Evolutionary conservation across 2,888 invertebrate genomes (phyloP).

Genomic region (Chaetogeoica ovagalla): DNA sequence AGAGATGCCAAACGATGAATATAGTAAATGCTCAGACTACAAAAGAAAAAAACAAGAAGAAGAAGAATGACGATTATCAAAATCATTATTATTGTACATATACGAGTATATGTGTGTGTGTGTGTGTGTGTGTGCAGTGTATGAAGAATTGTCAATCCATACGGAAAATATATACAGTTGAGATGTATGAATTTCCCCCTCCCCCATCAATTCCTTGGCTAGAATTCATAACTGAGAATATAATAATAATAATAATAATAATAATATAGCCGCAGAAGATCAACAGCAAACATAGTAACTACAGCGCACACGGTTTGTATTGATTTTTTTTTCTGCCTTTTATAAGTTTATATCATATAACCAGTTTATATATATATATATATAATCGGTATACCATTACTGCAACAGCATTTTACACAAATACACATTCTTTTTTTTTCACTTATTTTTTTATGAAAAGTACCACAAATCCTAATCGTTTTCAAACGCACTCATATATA

Average conservation of each 20-base stretch:
- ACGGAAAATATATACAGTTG: conserved; percentile 15
- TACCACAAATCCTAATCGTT: conserved; percentile 21
- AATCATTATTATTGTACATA: conserved; percentile 5
- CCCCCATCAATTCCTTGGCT: conserved; percentile 15
- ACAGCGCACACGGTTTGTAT: not conserved
- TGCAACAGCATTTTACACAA: conserved; percentile 37
- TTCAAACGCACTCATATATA: not conserved
- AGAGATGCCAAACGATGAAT: not conserved
- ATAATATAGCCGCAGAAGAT: conserved; percentile 4
- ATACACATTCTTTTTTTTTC: conserved; percentile 24
- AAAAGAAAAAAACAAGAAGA: too few species aligned
- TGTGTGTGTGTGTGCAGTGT: not conserved
- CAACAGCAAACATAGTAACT: too few species aligned
- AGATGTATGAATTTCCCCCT: conserved; percentile 33
- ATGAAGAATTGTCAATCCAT: not conserved
- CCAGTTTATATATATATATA: conserved; percentile 11
- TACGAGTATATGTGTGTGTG: not conserved
- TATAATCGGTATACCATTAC: conserved; percentile 8
- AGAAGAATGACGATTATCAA: conserved; percentile 38
- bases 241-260: too few species aligned
- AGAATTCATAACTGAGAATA: conserved; percentile 43
- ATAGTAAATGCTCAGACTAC: not conserved
- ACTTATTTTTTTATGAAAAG: conserved; percentile 6
- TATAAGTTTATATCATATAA: conserved; percentile 10
- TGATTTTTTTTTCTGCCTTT: conserved; percentile 22